A percentile compares a stretch with the other conserved stretches of the same genome.
These are phyloP conservation scores for Psittacus erithacus DNA, from an alignment of 2,113 vertebrate genomes.

Conservation along the genomic window DNA sequence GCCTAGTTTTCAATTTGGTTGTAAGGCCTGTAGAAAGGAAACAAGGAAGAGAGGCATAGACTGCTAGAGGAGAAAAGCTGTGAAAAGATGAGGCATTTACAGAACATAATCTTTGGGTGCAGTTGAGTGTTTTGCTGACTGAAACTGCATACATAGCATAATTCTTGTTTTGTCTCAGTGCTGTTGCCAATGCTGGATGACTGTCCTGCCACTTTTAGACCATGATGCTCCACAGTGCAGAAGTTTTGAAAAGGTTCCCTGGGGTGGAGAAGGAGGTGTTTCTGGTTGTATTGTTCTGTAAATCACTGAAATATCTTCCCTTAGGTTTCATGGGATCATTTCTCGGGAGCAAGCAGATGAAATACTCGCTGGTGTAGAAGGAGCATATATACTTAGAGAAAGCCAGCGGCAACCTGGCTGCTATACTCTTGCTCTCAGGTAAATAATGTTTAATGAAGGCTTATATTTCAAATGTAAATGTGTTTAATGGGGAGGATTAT, in stretches of 20 bases:
- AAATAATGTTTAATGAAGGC: neutral
- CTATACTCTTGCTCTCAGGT: constrained; percentile 96
- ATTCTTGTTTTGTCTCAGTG: neutral
- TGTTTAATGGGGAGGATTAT: neutral
- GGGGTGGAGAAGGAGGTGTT: neutral
- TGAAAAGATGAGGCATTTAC: neutral
- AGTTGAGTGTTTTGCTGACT: neutral
- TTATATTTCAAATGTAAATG: neutral
- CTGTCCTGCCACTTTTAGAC: neutral
- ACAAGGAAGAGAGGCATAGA: neutral
- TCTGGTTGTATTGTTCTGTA: neutral
- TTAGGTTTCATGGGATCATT: constrained; percentile 95
- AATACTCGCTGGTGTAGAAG: constrained; percentile 86
- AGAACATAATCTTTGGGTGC: neutral
- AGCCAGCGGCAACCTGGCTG: constrained; percentile 96
- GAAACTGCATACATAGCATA: neutral
- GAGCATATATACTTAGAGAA: constrained; percentile 95
- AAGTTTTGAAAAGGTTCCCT: neutral
- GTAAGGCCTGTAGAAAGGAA: neutral
- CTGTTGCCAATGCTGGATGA: neutral
- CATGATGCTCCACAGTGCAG: rapidly evolving
- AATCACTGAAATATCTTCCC: neutral
- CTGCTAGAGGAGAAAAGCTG: neutral
- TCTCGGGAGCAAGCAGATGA: constrained; percentile 93
- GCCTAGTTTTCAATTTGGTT: neutral